Percentiles rank a stretch among this genome's conserved stretches.
These are phyloP conservation scores for Gadopsis bispinosus DNA, from an alignment of 2,797 vertebrate genomes.

Conservation along the genomic window DNA sequence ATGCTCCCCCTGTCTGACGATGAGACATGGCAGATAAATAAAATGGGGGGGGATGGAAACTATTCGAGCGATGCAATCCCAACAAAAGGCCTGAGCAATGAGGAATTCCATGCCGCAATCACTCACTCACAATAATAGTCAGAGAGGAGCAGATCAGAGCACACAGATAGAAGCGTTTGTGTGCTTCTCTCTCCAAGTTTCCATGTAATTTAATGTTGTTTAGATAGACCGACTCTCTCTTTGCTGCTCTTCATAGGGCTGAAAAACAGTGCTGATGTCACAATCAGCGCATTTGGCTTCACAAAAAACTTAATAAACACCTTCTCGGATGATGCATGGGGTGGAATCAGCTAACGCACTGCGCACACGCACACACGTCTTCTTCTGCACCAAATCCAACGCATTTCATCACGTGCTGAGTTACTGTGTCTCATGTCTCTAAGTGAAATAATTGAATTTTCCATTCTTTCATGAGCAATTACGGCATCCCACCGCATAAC, in stretches of 20 bases:
- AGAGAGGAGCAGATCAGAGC: conserved; percentile 34
- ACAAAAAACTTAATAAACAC: conserved; percentile 74
- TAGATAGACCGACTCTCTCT: conserved; percentile 71
- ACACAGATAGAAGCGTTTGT: conserved; percentile 58
- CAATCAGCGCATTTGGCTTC: conserved; percentile 64
- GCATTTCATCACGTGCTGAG: conserved; percentile 55
- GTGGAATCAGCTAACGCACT: conserved; percentile 28
- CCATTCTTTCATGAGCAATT: conserved; percentile 72
- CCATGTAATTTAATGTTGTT: conserved; percentile 78
- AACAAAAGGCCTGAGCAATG: conserved; percentile 78
- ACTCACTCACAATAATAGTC: conserved; percentile 66
- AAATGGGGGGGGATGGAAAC: conserved; percentile 71
- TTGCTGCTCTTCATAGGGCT: conserved; percentile 38
- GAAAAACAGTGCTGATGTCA: conserved; percentile 57
- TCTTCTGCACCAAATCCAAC: conserved; percentile 13
- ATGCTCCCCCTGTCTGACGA: conserved; percentile 65
- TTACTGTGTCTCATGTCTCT: conserved; percentile 55
- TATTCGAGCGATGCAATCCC: conserved; percentile 79
- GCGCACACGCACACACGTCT: conserved; percentile 47
- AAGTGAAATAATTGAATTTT: conserved; percentile 71
- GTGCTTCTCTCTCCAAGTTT: conserved; percentile 64
- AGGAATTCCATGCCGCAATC: conserved; percentile 81
- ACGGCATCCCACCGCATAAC: conserved; percentile 62
- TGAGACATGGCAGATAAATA: conserved; percentile 76
- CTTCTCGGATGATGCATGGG: conserved; percentile 54